Percentiles rank a stretch among this genome's conserved stretches.
phyloP scores from a whole-genome alignment of 1,140 invertebrate genomes.

The Dufourea novaeangliae region DNA sequence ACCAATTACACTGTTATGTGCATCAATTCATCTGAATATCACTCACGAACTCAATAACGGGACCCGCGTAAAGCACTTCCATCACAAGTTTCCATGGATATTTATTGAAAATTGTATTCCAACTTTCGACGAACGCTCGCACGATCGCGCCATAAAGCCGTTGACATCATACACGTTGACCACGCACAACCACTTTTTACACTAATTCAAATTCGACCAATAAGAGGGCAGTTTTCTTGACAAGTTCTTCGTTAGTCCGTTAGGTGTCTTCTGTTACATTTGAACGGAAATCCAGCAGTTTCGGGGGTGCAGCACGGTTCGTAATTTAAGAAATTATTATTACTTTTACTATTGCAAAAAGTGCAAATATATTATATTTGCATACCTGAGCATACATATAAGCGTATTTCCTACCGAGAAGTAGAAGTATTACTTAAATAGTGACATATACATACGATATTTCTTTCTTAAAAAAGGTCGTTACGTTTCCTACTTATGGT shows the following conservation, averaged over 20 bases:
- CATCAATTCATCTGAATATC: background rate
- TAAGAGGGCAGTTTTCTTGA: background rate
- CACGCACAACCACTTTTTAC: slow-evolving; percentile 19
- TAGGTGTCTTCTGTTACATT: background rate
- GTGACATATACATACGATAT: too few species aligned
- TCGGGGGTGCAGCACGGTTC: too few species aligned
- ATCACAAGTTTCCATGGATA: background rate
- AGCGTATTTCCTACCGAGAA: background rate
- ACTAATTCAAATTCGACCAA: slow-evolving; percentile 40
- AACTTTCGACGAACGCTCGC: background rate
- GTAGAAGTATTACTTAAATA: background rate
- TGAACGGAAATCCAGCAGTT: background rate
- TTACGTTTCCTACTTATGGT: too few species aligned
- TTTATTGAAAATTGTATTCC: background rate
- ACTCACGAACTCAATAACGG: background rate
- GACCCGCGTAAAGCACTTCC: slow-evolving; percentile 7
- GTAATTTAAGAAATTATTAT: background rate
- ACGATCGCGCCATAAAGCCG: slow-evolving; percentile 19
- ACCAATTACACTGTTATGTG: background rate
- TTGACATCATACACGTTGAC: slow-evolving; percentile 25
- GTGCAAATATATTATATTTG: background rate
- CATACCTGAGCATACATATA: background rate
- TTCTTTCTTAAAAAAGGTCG: too few species aligned
- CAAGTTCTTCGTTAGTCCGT: background rate
- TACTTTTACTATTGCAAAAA: background rate